Percentiles rank a stretch among this genome's conserved stretches.
These are phyloP conservation scores for Microctenopoma lineatum DNA, from an alignment of 2,797 vertebrate species.

Conservation along the genomic window DNA sequence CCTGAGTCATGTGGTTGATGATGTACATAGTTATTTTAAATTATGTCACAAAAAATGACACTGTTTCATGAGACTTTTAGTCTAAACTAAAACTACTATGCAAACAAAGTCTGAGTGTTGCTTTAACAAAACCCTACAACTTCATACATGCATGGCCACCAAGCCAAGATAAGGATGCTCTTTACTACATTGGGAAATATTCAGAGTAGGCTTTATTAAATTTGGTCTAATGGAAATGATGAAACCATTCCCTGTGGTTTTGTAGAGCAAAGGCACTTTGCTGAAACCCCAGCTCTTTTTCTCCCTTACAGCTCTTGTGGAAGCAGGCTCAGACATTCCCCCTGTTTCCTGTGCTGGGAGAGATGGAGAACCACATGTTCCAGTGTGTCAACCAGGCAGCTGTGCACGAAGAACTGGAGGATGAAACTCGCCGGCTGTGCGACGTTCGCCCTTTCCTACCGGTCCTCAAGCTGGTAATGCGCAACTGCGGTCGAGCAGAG, in stretches of 20 bases:
- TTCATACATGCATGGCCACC: neutral
- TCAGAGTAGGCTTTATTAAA: neutral
- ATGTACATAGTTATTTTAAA: no score
- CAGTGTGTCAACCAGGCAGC: constrained; percentile 97
- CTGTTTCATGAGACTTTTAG: no score
- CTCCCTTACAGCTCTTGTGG: constrained; percentile 91
- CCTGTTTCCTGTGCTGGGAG: constrained; percentile 91
- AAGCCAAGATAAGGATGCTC: neutral
- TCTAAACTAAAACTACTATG: no score
- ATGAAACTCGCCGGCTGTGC: constrained; percentile 94
- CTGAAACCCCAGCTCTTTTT: constrained; percentile 7
- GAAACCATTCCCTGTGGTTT: constrained; percentile 22
- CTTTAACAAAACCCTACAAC: neutral
- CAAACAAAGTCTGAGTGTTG: no score
- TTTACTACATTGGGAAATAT: neutral
- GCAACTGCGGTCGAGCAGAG: constrained; percentile 94
- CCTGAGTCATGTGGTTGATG: constrained; percentile 26
- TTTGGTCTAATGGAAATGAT: constrained; percentile 4
- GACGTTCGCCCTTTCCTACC: constrained; percentile 97
- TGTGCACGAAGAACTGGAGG: constrained; percentile 96
- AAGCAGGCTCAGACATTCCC: constrained; percentile 96
- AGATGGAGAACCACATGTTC: constrained; percentile 98
- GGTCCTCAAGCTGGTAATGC: constrained; percentile 92
- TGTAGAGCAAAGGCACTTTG: neutral
- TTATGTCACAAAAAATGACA: no score